These are phyloP conservation scores for Mylabris phalerata DNA, from an alignment of 1,140 invertebrate genomes.

Conservation along the genomic window DNA sequence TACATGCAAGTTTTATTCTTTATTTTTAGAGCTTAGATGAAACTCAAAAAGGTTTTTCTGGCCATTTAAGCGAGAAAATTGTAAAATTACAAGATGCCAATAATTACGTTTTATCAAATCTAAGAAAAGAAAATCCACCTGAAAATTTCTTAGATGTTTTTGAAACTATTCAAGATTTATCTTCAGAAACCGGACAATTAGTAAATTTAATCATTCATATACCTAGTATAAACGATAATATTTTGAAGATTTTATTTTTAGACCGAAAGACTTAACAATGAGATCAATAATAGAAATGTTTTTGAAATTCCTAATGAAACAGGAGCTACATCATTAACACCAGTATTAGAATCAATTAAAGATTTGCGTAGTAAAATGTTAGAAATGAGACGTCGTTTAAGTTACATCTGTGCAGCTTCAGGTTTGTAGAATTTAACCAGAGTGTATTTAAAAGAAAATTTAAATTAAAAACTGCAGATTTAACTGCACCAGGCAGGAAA, in stretches of 20 bases:
- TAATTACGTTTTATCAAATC: constrained; percentile 18
- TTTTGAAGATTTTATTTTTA: constrained; percentile 25
- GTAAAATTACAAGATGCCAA: constrained; percentile 35
- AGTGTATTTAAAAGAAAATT: not conserved
- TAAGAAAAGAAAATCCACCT: constrained; percentile 17
- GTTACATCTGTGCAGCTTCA: constrained; percentile 37
- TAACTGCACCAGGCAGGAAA: constrained; percentile 21
- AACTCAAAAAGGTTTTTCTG: constrained; percentile 21
- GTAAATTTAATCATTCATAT: constrained; percentile 36
- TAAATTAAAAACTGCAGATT: constrained; percentile 10
- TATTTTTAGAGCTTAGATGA: not conserved
- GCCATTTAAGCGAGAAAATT: constrained; percentile 24
- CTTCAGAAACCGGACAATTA: constrained; percentile 38
- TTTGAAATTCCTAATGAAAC: constrained; percentile 1
- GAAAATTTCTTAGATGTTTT: constrained; percentile 27
- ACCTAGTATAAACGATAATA: not conserved
- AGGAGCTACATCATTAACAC: constrained; percentile 3
- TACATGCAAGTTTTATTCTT: not conserved
- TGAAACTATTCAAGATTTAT: constrained; percentile 41
- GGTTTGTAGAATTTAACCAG: constrained; percentile 17
- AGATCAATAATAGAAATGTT: constrained; percentile 5
- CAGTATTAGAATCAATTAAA: constrained; percentile 19
- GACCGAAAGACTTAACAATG: constrained; percentile 40
- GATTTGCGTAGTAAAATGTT: constrained; percentile 36
- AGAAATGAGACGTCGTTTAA: constrained; percentile 40